These are phyloP conservation scores for Turdus rufiventris DNA, from an alignment of 2,113 vertebrate species.

Conservation along the genomic window DNA sequence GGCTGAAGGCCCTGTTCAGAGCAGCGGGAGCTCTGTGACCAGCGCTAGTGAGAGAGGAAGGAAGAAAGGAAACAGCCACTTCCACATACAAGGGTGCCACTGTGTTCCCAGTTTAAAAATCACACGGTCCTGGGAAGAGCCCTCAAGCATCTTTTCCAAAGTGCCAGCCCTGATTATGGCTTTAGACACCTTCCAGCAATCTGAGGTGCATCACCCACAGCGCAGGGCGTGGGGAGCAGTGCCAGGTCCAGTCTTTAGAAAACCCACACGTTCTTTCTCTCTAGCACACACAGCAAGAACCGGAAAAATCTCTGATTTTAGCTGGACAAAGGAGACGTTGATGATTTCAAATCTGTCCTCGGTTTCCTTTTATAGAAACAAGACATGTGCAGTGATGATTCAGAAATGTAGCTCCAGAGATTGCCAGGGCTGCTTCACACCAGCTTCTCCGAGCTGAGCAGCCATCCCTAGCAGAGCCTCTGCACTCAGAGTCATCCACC, in stretches of 20 bases:
- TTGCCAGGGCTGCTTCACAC: neutral
- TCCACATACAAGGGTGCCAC: neutral
- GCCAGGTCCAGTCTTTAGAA: neutral
- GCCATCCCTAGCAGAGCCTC: neutral
- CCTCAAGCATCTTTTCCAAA: fast-evolving
- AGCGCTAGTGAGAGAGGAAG: neutral
- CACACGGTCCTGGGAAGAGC: neutral
- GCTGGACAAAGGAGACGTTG: neutral
- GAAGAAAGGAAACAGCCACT: neutral
- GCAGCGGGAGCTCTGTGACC: neutral
- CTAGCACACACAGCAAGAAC: neutral
- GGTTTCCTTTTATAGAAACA: conserved; percentile 50
- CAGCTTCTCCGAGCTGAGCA: neutral
- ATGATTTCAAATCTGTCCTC: conserved; percentile 37
- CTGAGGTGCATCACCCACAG: fast-evolving
- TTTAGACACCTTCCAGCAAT: neutral
- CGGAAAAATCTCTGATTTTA: neutral
- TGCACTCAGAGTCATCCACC: neutral
- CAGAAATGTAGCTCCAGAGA: neutral
- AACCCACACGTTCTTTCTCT: neutral
- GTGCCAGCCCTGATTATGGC: neutral
- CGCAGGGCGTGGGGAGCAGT: fast-evolving
- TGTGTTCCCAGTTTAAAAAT: neutral
- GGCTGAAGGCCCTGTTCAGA: neutral
- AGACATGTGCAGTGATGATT: conserved; percentile 34